Conservation (phyloP, 92 coral and sea anemone genomes). For the Scolanthus callimorphus region DNA sequence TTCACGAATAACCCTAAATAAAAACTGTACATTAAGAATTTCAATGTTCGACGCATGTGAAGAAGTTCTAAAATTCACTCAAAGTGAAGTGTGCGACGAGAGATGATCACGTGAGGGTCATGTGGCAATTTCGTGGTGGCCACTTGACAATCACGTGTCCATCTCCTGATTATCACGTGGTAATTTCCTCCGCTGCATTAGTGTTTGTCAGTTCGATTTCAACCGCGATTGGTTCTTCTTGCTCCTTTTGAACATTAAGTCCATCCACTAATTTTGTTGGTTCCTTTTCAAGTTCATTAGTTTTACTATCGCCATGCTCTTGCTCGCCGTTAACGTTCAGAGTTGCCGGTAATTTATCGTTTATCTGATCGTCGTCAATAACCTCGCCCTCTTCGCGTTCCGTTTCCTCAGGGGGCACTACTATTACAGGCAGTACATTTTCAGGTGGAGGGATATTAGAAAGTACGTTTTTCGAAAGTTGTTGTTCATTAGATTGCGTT, state of each 20-base stretch:
- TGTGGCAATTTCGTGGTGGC: neutral
- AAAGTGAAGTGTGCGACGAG: neutral
- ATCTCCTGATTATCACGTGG: neutral
- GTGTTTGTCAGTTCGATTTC: too few species aligned
- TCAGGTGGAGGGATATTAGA: neutral
- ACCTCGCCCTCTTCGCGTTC: conserved; percentile 86
- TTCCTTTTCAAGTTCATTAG: neutral
- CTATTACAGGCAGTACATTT: conserved; percentile 1
- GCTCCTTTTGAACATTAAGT: neutral
- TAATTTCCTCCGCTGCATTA: too few species aligned
- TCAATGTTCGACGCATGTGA: neutral
- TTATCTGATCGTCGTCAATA: too few species aligned
- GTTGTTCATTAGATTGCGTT: neutral
- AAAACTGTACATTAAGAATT: neutral
- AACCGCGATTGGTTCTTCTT: neutral
- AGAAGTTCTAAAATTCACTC: neutral
- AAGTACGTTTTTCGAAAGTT: too few species aligned
- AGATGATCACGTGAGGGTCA: neutral
- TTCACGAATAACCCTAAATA: neutral
- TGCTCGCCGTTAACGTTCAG: neutral
- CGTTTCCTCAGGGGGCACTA: too few species aligned
- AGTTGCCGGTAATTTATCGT: too few species aligned
- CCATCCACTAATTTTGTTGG: neutral
- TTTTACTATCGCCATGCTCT: neutral
- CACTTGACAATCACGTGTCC: neutral